phyloP scores from a whole-genome alignment of 2,888 invertebrate species.

The Himalopsyche japonica region DNA sequence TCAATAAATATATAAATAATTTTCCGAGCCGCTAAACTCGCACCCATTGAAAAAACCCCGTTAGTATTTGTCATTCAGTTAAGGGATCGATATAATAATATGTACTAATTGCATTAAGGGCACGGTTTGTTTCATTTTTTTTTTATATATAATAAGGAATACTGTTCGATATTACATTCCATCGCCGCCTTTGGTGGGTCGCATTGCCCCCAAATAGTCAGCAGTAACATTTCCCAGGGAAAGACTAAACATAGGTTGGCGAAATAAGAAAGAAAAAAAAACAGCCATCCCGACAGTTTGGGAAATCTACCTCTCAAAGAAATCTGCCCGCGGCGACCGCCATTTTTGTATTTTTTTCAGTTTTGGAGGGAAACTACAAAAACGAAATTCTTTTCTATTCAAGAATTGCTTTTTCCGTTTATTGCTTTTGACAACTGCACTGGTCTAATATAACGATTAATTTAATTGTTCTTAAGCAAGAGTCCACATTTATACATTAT shows the following conservation, averaged over 20 bases:
- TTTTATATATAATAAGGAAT: too few relatives aligned
- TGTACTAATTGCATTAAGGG: too few relatives aligned
- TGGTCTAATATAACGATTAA: not conserved
- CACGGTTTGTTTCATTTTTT: too few relatives aligned
- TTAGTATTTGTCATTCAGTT: too few relatives aligned
- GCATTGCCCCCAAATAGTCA: conserved; percentile 35
- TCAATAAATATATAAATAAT: too few relatives aligned
- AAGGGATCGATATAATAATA: too few relatives aligned
- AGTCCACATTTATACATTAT: not conserved
- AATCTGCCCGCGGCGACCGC: conserved; percentile 31
- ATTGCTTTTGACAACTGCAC: not conserved
- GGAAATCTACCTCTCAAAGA: conserved; percentile 38
- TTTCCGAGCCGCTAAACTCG: too few relatives aligned
- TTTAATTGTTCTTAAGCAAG: not conserved
- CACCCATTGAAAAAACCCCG: too few relatives aligned
- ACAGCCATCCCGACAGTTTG: conserved; percentile 34
- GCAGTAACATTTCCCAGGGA: conserved; percentile 39
- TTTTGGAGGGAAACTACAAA: conserved; percentile 18
- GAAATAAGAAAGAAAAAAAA: conserved; percentile 27
- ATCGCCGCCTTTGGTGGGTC: conserved; percentile 3
- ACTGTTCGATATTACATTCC: too few relatives aligned
- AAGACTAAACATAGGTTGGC: conserved; percentile 34
- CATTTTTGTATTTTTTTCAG: conserved; percentile 8
- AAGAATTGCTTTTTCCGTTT: not conserved
- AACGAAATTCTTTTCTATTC: not conserved